Conservation (phyloP, 2,113 vertebrate species). For the Neolamprologus longior region DNA sequence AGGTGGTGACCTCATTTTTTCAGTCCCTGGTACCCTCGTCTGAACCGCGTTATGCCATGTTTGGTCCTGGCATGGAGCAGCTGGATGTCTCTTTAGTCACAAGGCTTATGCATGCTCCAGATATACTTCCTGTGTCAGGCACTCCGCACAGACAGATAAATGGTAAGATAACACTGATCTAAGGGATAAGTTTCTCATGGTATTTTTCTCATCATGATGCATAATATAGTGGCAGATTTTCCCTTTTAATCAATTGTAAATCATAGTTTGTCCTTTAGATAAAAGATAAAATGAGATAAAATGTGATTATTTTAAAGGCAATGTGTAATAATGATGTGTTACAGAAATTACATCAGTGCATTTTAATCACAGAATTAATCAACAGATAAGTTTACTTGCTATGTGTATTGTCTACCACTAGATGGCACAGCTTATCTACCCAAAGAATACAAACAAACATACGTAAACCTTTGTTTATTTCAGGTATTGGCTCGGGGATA, state of each 20-base stretch:
- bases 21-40: slow-evolving; percentile 77
- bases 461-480: not conserved
- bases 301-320: not conserved
- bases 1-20: slow-evolving; percentile 79
- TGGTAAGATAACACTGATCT: slow-evolving; percentile 58
- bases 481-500: slow-evolving; percentile 64
- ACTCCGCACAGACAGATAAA: slow-evolving; percentile 83
- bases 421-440: not conserved
- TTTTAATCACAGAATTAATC: not conserved
- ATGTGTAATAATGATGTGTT: not conserved
- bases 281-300: not conserved
- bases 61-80: slow-evolving; percentile 91
- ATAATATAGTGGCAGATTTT: not conserved
- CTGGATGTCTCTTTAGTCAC: slow-evolving; percentile 84
- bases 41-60: slow-evolving; percentile 91
- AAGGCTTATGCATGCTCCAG: slow-evolving; percentile 81
- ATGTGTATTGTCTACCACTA: not conserved
- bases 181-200: not conserved
- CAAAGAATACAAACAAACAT: not conserved
- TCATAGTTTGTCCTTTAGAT: not conserved
- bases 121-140: slow-evolving; percentile 78
- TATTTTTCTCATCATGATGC: not conserved
- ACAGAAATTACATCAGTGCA: not conserved
- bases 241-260: not conserved
- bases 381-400: not conserved